Percentiles rank a stretch among this genome's conserved stretches.
Conservation (phyloP, 1,140 invertebrate genomes). For the Agraylea sexmaculata region DNA sequence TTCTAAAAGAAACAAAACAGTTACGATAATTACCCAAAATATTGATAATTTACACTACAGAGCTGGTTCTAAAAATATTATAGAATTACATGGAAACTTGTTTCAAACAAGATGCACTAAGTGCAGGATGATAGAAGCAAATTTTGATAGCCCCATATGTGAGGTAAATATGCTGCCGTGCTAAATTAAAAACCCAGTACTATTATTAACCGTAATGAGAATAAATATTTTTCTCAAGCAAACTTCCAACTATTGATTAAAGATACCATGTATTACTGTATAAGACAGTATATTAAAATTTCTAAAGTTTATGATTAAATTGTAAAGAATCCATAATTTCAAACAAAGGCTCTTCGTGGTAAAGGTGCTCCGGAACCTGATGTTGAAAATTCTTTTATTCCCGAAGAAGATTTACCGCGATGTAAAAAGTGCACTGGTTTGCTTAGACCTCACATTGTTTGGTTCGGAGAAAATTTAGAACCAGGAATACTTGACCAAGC, state of each 20-base stretch:
- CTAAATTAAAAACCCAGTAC: conserved; percentile 2
- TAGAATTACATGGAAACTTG: conserved; percentile 84
- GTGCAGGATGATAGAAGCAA: conserved; percentile 57
- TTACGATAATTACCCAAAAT: conserved; percentile 83
- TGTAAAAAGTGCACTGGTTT: conserved; percentile 64
- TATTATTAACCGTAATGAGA: too few species aligned
- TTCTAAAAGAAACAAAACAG: conserved; percentile 42
- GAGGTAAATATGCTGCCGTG: conserved; percentile 26
- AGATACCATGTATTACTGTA: not conserved
- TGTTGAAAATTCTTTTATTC: conserved; percentile 42
- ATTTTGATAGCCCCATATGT: conserved; percentile 76
- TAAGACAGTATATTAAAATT: not conserved
- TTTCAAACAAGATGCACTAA: conserved; percentile 73
- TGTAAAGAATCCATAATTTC: conserved; percentile 11
- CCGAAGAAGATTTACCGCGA: conserved; percentile 54
- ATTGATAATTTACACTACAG: conserved; percentile 78
- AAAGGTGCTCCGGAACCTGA: conserved; percentile 35
- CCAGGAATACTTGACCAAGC: conserved; percentile 48
- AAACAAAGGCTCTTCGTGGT: conserved; percentile 32
- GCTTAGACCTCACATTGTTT: conserved; percentile 76
- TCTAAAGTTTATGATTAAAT: not conserved
- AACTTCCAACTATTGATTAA: too few species aligned
- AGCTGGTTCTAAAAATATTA: conserved; percentile 68
- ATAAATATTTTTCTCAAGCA: too few species aligned
- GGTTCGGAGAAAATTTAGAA: conserved; percentile 80